Evolutionary conservation across 2,888 invertebrate species (phyloP), one percentile per base, ranked within the genome.

Genomic region (Macropis europaea): DNA sequence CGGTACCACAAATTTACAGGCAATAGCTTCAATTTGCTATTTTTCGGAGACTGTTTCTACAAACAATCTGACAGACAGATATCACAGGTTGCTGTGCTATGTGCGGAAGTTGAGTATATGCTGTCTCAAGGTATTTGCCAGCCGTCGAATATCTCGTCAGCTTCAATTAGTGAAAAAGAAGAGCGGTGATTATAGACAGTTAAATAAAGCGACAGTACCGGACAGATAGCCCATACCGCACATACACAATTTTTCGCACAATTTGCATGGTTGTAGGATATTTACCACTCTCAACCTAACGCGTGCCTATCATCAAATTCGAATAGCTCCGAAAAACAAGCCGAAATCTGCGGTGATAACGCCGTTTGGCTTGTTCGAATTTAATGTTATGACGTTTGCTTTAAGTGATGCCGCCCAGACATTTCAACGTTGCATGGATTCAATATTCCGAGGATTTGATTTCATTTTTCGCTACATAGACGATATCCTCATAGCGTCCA

Each of bases 211-310:
- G n/a, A 56, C 56, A 0, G 15, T 22, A 4, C 24, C 43, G n/a
- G 56, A 56, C 9, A 32, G 34, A 11, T 56, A 56, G 7, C 56
- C 45, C 1, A 32, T 56, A 0, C 56, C 56, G 4, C 22, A 24
- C 6, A 43, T 56, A 1, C 6, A 43, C n/a, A 34, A 56, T 22
- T 54, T 57, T 3, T 26, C 11, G 2, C 36, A 22, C 1, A 36
- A 4, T 1, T 2, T 45, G 6, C 5, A 15, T 6, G 45, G 56
- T 15, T 34, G 24, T 6, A 30, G 11, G 2, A 2, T 34, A 1
- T 48, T 34, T 2, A n/a, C 48, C 3, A 9, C 15, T 4, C 17
- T 48, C 2, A 34, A 48, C 11, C 9, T 34, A 2, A 11, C 3
- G 0, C 2, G 24, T 2, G 24, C 50, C 1, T 52, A 36, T 4